These are phyloP conservation scores for Rhagologus leucostigma DNA, from an alignment of 2,113 vertebrate genomes.

Conservation along the genomic window DNA sequence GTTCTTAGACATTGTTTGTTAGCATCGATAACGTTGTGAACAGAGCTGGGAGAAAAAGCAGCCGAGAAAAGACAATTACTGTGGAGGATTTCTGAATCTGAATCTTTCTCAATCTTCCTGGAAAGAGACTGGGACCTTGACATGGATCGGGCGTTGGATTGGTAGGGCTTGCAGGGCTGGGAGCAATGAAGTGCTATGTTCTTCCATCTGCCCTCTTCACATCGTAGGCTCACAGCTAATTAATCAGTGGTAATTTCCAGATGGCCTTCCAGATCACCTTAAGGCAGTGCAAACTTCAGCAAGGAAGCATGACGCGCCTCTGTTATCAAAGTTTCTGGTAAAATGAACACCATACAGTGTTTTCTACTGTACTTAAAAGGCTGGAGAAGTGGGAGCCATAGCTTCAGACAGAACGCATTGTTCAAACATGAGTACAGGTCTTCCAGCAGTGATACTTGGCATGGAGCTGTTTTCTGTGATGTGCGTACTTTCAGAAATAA, in stretches of 20 bases:
- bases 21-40: neutral
- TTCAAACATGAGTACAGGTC: neutral
- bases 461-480: neutral
- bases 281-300: neutral
- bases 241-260: constrained; percentile 36
- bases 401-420: neutral
- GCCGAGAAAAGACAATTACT: neutral
- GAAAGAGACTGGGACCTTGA: neutral
- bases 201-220: constrained; percentile 6
- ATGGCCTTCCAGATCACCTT: constrained; percentile 23
- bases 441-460: neutral
- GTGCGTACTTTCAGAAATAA: neutral
- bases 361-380: neutral
- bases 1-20: neutral
- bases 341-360: neutral
- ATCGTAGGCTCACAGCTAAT: constrained; percentile 9
- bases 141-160: fast-evolving
- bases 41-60: neutral
- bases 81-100: neutral
- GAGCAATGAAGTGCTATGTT: neutral
- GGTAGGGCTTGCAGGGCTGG: neutral
- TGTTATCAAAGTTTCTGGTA: neutral
- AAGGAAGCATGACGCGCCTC: neutral
- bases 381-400: neutral
- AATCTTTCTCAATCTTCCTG: neutral